Evolutionary conservation across 1,140 invertebrate species (phyloP).

Genomic region (Panulirus ornatus): DNA sequence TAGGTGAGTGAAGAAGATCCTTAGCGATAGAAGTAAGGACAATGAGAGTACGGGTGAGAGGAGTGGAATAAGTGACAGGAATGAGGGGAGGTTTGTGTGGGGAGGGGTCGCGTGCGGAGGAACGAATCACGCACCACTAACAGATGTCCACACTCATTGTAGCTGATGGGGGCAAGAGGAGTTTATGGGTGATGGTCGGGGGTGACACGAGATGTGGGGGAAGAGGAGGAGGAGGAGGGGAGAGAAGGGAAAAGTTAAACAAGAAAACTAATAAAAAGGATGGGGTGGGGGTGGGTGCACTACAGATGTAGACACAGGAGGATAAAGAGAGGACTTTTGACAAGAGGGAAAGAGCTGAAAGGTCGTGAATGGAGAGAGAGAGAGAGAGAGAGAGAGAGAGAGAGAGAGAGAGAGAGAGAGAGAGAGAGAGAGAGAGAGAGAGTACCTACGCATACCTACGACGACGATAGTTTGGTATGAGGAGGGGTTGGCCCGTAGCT

Average conservation of each 20-base stretch:
- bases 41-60: no score
- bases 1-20: neutral
- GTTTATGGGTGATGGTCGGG: neutral
- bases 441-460: no score
- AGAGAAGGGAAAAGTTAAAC: constrained; percentile 2
- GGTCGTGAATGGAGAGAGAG: neutral
- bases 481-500: no score
- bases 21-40: neutral
- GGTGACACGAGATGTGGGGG: neutral
- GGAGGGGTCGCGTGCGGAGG: neutral
- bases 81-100: neutral
- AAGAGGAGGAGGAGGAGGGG: neutral
- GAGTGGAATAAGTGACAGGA: neutral
- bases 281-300: neutral
- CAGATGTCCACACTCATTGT: no score
- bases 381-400: constrained; percentile 11
- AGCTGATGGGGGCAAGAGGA: neutral
- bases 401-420: constrained; percentile 17
- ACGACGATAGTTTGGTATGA: neutral
- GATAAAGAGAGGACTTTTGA: neutral
- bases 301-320: neutral
- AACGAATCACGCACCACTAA: no score
- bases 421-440: constrained; percentile 28
- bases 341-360: neutral
- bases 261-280: neutral